Conservation (phyloP, 1,140 invertebrate genomes). For the Cydia amplana region DNA sequence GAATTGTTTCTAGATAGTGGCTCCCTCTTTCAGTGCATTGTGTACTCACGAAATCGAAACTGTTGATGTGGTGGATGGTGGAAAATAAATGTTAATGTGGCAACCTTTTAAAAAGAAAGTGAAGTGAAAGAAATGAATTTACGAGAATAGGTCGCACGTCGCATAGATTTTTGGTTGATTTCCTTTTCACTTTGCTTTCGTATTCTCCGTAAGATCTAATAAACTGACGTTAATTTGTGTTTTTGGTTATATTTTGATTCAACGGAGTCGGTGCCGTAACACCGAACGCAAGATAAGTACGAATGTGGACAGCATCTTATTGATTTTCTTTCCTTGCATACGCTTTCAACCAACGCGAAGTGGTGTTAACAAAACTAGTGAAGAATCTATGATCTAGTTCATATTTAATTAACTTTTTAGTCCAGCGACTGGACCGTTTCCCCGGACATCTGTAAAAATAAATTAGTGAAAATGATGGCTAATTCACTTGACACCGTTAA, state of each 20-base stretch:
- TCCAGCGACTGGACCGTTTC: background rate
- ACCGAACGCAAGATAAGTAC: conserved; percentile 72
- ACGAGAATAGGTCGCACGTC: conserved; percentile 78
- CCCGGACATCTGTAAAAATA: conserved; percentile 58
- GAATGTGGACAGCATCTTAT: conserved; percentile 78
- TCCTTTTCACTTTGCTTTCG: conserved; percentile 77
- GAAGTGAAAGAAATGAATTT: conserved; percentile 79
- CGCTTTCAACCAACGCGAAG: conserved; percentile 77
- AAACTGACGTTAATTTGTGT: conserved; percentile 74
- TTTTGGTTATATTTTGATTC: conserved; percentile 70
- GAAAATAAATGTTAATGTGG: conserved; percentile 41
- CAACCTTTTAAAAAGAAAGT: conserved; percentile 77
- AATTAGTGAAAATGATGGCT: conserved; percentile 75
- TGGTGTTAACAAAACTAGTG: conserved; percentile 64
- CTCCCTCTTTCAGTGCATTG: background rate
- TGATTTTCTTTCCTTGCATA: conserved; percentile 79
- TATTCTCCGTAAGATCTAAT: conserved; percentile 76
- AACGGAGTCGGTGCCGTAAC: conserved; percentile 58
- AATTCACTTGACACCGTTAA: conserved; percentile 77
- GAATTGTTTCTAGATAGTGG: conserved; percentile 3
- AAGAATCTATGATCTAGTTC: conserved; percentile 62
- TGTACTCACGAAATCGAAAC: background rate
- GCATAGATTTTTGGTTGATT: conserved; percentile 79
- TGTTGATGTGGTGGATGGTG: background rate
- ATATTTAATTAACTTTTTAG: conserved; percentile 18